Base-by-base conservation (phyloP, 2,888 invertebrate species). In the Dolomedes plantarius region DNA sequence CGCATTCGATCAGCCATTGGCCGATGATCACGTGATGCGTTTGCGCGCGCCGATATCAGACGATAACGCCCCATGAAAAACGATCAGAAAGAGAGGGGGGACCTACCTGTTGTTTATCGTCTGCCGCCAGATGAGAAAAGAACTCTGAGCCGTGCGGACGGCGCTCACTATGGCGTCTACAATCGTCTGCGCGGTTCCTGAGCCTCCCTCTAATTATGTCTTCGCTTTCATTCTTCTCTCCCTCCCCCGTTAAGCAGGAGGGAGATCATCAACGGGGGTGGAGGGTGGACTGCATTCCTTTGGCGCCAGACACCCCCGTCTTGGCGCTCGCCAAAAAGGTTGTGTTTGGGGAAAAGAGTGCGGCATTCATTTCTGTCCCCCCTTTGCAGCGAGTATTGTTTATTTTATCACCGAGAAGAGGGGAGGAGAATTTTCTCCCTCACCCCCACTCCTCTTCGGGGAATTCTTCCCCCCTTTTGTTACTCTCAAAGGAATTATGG, bases 1-100 rank as follows among this genome's bases (percentile, higher is more conserved):
- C 56, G 56, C 56, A 23, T 56, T 56, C 56, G 56, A 56, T 56
- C 56, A 56, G 56, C 56, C 56, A 56, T 56, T 56, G 56, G 56
- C 56, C 56, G 56, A 56, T 56, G 56, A 56, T 56, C 56, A 56
- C 56, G 56, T 56, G 56, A 56, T 56, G 56, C 16, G 41, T 46
- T 46, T 46, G 41, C 56, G 56, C 56, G 56, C 56, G 56, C 56
- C 56, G 56, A 56, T 56, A 56, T 56, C 23, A 23, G 56, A 16
- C 56, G 56, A 56, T 46, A 46, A 46, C 41, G 41, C 41, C 41
- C 41, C 41, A 46, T 56, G 56, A 56, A 56, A 56, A 56, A 23
- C 23, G 56, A 56, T 56, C 56, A 56, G 23, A 56, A 23, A 46
- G 41, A 46, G 41, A 46, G 41, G 41, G 41, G 41, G 41, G 9